Base-by-base conservation (phyloP, 1,140 invertebrate species). In the Sarcophaga bullata region DNA sequence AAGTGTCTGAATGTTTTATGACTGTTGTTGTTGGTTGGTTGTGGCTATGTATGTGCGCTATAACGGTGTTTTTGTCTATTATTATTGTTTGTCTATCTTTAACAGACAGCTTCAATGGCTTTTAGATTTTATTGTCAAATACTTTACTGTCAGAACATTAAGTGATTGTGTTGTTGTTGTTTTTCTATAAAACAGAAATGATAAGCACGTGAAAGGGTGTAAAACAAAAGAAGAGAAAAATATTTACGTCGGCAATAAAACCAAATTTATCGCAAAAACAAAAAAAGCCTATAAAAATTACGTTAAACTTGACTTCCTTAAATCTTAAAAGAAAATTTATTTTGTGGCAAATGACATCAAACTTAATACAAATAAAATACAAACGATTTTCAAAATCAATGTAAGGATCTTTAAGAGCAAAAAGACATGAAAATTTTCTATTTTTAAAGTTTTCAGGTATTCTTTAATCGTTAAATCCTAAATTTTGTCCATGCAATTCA, bases 191-290 rank as follows among this genome's bases (percentile, higher is more conserved):
- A 52, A 10, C 1, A 10, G 13, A 58, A 58, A 58, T 15, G 15
- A 58, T n/a, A 58, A 58, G n/a, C 54, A 58, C 54, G 54, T 58
- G 54, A 58, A 58, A 58, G 54, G 54, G 54, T 58, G 54, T 58
- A 58, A 58, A 58, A n/a, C 54, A 37, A 37, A n/a, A n/a, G n/a
- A n/a, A n/a, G n/a, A 37, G 54, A n/a, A 58, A 58, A 58, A 15
- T 58, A 15, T 58, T 58, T 58, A 58, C 15, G 15, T 58, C 7
- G 25, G 25, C 25, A 37, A 13, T 13, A 58, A 58, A n/a, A 58
- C 15, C 54, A 58, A 8, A 37, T 37, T 37, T 37, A 37, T 58
- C 13, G 15, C 54, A 58, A 58, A n/a, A n/a, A n/a, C 13, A 58
- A 15, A 58, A 58, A 58, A 58, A 58, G 52, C 13, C 13, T n/a